A percentile compares a stretch with the other conserved stretches of the same genome.
These are phyloP conservation scores for Amiota minor DNA, from an alignment of 2,888 invertebrate species.

Conservation along the genomic window DNA sequence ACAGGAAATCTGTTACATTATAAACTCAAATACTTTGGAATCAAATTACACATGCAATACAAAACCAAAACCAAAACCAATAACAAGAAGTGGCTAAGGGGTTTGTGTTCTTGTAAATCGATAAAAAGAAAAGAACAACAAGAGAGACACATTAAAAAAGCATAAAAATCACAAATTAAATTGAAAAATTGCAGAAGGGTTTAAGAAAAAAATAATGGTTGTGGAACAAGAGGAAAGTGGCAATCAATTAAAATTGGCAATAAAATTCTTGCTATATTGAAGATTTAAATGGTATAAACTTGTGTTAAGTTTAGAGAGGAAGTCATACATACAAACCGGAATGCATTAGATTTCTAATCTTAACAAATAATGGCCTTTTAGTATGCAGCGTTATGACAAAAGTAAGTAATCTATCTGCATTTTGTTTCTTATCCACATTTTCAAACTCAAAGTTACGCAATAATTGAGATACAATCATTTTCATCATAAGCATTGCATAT, in stretches of 20 bases:
- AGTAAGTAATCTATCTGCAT: constrained; percentile 39
- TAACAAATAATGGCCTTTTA: constrained; percentile 49
- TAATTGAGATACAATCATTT: constrained; percentile 51
- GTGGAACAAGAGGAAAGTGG: constrained; percentile 36
- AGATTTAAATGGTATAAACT: constrained; percentile 3
- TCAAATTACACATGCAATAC: constrained; percentile 50
- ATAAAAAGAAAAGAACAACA: constrained; percentile 54
- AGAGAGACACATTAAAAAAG: constrained; percentile 61
- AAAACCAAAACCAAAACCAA: constrained; percentile 14
- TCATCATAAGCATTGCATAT: constrained; percentile 58
- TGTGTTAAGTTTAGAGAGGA: background rate
- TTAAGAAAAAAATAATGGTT: background rate
- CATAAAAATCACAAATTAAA: constrained; percentile 59
- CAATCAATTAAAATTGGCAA: constrained; percentile 65
- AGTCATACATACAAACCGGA: background rate
- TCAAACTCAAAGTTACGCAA: constrained; percentile 50
- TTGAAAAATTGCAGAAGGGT: constrained; percentile 37
- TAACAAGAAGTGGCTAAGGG: constrained; percentile 32
- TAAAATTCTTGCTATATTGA: background rate
- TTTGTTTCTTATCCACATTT: constrained; percentile 49
- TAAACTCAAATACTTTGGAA: constrained; percentile 59
- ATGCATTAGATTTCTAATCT: constrained; percentile 27
- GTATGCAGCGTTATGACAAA: constrained; percentile 54
- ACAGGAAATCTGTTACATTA: constrained; percentile 52
- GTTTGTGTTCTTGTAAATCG: background rate